Conservation (phyloP, 2,888 invertebrate genomes). For the Cepaea hortensis region DNA sequence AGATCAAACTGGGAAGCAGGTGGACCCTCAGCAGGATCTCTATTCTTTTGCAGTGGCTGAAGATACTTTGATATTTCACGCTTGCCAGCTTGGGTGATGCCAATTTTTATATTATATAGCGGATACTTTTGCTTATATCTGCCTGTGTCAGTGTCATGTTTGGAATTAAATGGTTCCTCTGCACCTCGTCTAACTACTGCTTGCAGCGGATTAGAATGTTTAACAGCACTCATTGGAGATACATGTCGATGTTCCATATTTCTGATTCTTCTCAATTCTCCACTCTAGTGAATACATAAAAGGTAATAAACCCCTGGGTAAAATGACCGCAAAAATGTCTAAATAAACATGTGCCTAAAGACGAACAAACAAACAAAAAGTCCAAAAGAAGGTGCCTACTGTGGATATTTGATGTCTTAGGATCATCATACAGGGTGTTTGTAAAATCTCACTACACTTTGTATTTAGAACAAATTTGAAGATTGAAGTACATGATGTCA, state of each 20-base stretch:
- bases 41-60: neutral
- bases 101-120: constrained; percentile 35
- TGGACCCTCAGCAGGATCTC: neutral
- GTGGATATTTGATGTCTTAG: too few species aligned
- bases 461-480: too few species aligned
- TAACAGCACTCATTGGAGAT: neutral
- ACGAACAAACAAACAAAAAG: too few species aligned
- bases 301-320: too few species aligned
- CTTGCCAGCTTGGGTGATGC: neutral
- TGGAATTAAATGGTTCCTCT: neutral
- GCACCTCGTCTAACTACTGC: constrained; percentile 16
- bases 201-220: neutral
- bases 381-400: too few species aligned
- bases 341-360: too few species aligned
- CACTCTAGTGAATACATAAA: neutral
- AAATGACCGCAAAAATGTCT: too few species aligned
- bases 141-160: neutral
- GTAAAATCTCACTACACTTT: too few species aligned
- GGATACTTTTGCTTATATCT: neutral
- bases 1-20: neutral
- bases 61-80: constrained; percentile 3
- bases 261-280: neutral
- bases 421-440: too few species aligned
- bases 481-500: too few species aligned
- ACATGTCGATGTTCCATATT: neutral